These are phyloP conservation scores for Aix galericulata DNA, from an alignment of 2,113 vertebrate species.

Conservation along the genomic window DNA sequence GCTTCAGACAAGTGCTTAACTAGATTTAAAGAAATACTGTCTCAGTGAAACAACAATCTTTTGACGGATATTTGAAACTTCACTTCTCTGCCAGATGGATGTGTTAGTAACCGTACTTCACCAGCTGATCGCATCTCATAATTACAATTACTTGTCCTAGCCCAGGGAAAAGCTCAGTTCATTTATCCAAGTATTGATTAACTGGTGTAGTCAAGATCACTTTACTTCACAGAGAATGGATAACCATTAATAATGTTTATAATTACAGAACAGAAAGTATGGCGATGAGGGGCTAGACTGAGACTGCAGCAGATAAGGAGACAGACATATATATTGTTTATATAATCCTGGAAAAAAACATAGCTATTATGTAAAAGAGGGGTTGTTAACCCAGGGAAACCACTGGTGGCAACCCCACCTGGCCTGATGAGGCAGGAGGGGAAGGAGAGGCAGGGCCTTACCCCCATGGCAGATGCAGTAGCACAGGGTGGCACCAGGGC, in stretches of 20 bases:
- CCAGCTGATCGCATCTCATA: conserved; percentile 42
- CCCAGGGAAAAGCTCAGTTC: conserved; percentile 22
- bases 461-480: neutral
- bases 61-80: conserved; percentile 7
- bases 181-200: conserved; percentile 64
- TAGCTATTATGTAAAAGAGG: neutral
- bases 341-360: neutral
- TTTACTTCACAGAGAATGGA: conserved; percentile 23
- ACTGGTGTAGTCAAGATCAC: conserved; percentile 53
- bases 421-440: neutral
- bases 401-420: neutral
- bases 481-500: neutral
- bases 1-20: conserved; percentile 27
- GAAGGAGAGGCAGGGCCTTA: neutral
- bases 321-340: neutral
- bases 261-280: conserved; percentile 12
- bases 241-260: conserved; percentile 23
- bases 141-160: conserved; percentile 54
- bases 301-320: neutral
- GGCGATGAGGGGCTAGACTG: neutral
- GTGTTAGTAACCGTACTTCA: neutral
- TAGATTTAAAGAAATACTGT: conserved; percentile 17
- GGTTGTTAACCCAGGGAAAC: neutral
- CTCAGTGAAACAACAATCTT: neutral
- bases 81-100: neutral